phyloP scores from a whole-genome alignment of 2,888 invertebrate species.

The Lithophane leautieri region DNA sequence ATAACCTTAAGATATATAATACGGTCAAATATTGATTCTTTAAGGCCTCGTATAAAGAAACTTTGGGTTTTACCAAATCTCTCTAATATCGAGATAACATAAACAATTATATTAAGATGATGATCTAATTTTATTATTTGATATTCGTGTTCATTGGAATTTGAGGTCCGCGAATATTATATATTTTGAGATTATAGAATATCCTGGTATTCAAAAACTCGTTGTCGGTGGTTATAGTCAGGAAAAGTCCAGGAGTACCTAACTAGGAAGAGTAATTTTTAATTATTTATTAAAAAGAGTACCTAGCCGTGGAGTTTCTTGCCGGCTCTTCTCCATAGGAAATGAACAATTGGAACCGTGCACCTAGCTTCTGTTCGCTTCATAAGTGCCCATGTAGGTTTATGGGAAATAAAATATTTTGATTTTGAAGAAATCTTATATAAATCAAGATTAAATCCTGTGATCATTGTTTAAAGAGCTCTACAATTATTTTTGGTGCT shows the following conservation, averaged over 20 bases:
- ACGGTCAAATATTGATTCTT: conserved; percentile 34
- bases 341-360: too few relatives aligned
- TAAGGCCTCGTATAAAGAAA: not conserved
- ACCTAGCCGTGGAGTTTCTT: too few relatives aligned
- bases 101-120: not conserved
- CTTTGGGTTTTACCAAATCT: conserved; percentile 37
- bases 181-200: not conserved
- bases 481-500: not conserved
- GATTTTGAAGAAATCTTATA: not conserved
- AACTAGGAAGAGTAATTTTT: not conserved
- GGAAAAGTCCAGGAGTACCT: not conserved
- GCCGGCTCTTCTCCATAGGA: too few relatives aligned
- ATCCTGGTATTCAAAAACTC: not conserved
- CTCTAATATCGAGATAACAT: not conserved
- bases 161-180: not conserved
- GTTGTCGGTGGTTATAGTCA: not conserved
- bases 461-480: not conserved
- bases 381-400: too few relatives aligned
- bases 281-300: too few relatives aligned
- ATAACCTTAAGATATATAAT: conserved; percentile 29
- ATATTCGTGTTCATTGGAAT: conserved; percentile 9
- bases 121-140: conserved; percentile 33
- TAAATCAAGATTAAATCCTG: not conserved
- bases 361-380: too few relatives aligned
- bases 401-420: too few relatives aligned